Evolutionary conservation across 2,888 invertebrate genomes (phyloP), one percentile per base, ranked within the genome.

Genomic region (Oscheius sp.): DNA sequence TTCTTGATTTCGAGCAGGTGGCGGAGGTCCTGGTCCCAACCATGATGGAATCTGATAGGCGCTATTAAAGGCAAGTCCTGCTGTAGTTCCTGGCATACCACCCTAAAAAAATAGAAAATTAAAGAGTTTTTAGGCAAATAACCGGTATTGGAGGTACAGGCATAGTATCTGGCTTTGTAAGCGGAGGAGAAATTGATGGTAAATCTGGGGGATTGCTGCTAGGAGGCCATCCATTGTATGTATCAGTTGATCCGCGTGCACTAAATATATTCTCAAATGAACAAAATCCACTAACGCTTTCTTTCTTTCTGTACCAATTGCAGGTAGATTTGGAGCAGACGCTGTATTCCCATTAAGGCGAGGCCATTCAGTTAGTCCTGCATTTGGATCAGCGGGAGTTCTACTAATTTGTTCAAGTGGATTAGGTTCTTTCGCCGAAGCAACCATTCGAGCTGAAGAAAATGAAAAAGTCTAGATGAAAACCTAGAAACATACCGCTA

Each of bases 181-280:
- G 27, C 1, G 71, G 70, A 1, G 76, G 72, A 15, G 71, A 69
- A 39, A 66, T 70, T 6, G 76, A 68, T 2, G 73, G 70, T 23
- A 76, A 64, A 12, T 81, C 81, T 2, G 81, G 81, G 2, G 81
- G 79, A 45, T 80, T 77, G 33, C 76, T 75, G 37, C 74, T 72
- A 4, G 79, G 79, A 12, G 79, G 79, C 79, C 79, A 81, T 1
- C 78, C 78, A 42, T 70, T 67, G 29, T 70, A 74, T 8, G 37
- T 50, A 12, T 65, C 73, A 15, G 65, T 55, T 8, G 55, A 53
- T 8, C 64, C 57, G 31, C 65, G 58, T 10, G 55, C 3, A 20
- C 20, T 34, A n/a, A 55, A 10, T 2, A 4, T 15, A 12, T 34
- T 20, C 23, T 39, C 17, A 46, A 46, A 17, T 53, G 31, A 27